Evolutionary conservation across 2,797 vertebrate genomes (phyloP).

Genomic region (Macroramphosus scolopax): DNA sequence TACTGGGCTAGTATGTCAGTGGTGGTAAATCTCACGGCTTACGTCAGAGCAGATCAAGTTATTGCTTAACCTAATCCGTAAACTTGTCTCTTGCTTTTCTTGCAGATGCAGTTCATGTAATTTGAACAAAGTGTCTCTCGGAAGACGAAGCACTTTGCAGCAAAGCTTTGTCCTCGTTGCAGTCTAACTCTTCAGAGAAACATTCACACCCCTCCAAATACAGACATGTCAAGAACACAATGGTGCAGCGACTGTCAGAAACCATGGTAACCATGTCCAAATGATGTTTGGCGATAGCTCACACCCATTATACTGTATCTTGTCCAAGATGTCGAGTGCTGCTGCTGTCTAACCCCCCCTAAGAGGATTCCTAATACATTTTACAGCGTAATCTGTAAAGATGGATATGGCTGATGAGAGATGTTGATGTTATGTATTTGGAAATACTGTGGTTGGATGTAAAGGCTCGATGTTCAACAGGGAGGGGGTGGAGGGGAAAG

Average conservation of each 20-base stretch:
- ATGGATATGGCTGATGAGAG: conserved; percentile 70
- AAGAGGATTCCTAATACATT: conserved; percentile 73
- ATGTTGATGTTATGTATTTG: conserved; percentile 75
- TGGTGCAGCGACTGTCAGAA: conserved; percentile 65
- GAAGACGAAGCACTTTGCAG: conserved; percentile 85
- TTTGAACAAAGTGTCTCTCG: conserved; percentile 80
- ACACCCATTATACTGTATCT: conserved; percentile 77
- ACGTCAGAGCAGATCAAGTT: too few relatives aligned
- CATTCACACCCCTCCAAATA: conserved; percentile 60
- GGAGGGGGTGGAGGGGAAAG: conserved; percentile 25
- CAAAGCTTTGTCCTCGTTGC: conserved; percentile 85
- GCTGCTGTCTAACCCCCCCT: conserved; percentile 78
- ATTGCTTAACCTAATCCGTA: too few relatives aligned
- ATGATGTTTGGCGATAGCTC: conserved; percentile 68
- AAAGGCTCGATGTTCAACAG: conserved; percentile 68
- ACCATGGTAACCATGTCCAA: conserved; percentile 70
- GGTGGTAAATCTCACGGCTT: too few relatives aligned
- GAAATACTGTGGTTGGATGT: conserved; percentile 69
- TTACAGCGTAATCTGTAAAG: conserved; percentile 75
- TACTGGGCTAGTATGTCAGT: too few relatives aligned
- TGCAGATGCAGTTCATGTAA: conserved; percentile 99
- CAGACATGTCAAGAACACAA: conserved; percentile 76
- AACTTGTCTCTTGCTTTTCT: conserved; percentile 30
- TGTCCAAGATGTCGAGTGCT: conserved; percentile 81
- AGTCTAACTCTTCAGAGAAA: conserved; percentile 86